A percentile compares a stretch with the other conserved stretches of the same genome.
These are phyloP conservation scores for Sarotherodon lohbergeri DNA, from an alignment of 2,113 vertebrate genomes.

Conservation along the genomic window DNA sequence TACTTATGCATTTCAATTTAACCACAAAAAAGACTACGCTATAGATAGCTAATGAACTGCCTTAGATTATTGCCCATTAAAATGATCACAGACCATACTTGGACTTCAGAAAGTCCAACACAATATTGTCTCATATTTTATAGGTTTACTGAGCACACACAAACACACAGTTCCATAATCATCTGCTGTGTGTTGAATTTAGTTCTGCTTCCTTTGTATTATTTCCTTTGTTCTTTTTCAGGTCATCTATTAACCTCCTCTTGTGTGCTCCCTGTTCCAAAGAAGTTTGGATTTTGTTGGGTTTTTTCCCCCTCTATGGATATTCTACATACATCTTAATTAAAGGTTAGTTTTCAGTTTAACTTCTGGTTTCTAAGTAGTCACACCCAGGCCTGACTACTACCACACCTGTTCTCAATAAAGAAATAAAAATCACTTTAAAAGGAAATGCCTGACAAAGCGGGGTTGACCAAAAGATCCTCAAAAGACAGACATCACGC, in stretches of 20 bases:
- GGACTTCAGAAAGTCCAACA: not conserved
- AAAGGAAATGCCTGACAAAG: not conserved
- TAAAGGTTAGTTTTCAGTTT: not conserved
- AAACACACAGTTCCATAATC: not conserved
- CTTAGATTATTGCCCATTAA: not conserved
- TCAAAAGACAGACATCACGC: not conserved
- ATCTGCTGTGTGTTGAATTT: not conserved
- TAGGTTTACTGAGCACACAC: not conserved
- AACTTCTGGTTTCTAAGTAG: not conserved
- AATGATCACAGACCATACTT: not conserved
- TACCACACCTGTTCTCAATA: not conserved
- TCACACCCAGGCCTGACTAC: not conserved
- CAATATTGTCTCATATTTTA: not conserved
- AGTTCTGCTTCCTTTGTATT: not conserved
- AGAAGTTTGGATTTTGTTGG: not conserved
- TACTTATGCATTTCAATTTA: not conserved
- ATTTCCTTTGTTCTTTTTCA: not conserved
- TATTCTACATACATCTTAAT: not conserved
- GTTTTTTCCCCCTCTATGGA: fast-evolving
- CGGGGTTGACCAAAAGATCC: not conserved
- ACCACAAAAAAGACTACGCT: not conserved
- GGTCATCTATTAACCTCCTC: not conserved
- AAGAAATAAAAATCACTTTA: not conserved
- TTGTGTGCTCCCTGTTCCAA: not conserved
- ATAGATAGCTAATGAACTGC: not conserved